phyloP scores from a whole-genome alignment of 2,888 invertebrate species.

The Thymelicus sylvestris region DNA sequence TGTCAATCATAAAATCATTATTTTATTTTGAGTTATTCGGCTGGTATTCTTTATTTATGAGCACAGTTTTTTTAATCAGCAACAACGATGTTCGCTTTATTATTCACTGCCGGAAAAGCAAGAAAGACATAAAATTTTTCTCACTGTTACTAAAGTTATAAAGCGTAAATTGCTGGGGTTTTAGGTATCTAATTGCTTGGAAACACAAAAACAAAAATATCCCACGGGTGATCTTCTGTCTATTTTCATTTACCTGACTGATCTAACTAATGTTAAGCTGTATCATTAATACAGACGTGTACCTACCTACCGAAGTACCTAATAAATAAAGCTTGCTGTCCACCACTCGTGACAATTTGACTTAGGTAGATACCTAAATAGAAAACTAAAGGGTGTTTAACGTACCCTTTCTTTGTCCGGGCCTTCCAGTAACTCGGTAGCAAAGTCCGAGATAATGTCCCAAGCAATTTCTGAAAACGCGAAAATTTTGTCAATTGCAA shows the following conservation, averaged over 20 bases:
- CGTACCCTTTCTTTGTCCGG: constrained; percentile 85
- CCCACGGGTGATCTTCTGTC: no score
- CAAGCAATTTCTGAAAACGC: constrained; percentile 89
- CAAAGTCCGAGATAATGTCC: constrained; percentile 92
- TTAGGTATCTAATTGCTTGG: no score
- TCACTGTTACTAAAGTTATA: background rate
- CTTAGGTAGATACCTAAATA: no score
- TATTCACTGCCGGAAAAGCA: background rate
- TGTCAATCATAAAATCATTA: no score
- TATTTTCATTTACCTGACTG: no score
- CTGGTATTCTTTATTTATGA: background rate
- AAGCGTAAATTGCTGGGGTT: background rate
- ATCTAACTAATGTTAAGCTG: no score
- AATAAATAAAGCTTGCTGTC: no score
- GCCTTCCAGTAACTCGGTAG: constrained; percentile 91
- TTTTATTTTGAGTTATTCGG: background rate
- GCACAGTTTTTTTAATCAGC: background rate
- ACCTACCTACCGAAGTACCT: no score
- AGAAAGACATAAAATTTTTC: background rate
- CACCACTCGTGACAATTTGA: no score
- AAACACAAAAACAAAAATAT: no score
- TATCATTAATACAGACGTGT: no score
- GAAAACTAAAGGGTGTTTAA: constrained; percentile 16
- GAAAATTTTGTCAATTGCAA: background rate
- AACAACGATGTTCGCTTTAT: constrained; percentile 2